These are phyloP conservation scores for Enteromius unitaeniatus DNA, from an alignment of 2,797 vertebrate genomes.

Conservation along the genomic window DNA sequence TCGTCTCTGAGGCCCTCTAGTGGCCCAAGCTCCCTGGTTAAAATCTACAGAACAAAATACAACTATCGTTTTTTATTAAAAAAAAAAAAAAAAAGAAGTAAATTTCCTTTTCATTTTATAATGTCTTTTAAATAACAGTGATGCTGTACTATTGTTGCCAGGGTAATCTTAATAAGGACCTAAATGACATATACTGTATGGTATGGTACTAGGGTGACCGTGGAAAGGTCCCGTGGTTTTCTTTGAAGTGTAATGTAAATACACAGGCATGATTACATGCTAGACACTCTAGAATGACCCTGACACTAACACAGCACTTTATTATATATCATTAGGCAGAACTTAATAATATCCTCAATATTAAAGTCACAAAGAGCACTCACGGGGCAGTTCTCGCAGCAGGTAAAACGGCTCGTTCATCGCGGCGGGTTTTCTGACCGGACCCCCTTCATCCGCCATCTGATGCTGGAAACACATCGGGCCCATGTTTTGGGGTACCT, in stretches of 20 bases:
- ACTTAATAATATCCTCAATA: not conserved
- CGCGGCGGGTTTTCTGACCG: conserved; percentile 81
- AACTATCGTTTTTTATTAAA: no score
- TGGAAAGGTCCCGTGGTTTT: not conserved
- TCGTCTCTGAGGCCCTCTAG: not conserved
- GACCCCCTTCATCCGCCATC: conserved; percentile 83
- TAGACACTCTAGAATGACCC: not conserved
- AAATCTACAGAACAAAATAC: no score
- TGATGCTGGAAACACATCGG: conserved; percentile 77
- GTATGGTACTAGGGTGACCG: not conserved
- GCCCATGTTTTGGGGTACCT: conserved; percentile 76
- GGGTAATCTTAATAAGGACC: not conserved
- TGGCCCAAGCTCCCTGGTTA: not conserved
- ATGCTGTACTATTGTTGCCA: not conserved
- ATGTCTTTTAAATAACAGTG: not conserved
- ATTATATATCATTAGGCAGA: not conserved
- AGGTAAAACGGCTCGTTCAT: conserved; percentile 92
- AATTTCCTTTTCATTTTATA: not conserved
- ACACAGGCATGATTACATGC: not conserved
- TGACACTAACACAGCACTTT: not conserved
- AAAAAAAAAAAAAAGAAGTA: no score
- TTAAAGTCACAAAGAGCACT: not conserved
- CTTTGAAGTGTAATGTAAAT: not conserved
- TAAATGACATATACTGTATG: not conserved
- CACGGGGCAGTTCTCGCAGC: conserved; percentile 90